These are phyloP conservation scores for Nyleta sp. DNA, from an alignment of 2,888 invertebrate species.

Conservation along the genomic window DNA sequence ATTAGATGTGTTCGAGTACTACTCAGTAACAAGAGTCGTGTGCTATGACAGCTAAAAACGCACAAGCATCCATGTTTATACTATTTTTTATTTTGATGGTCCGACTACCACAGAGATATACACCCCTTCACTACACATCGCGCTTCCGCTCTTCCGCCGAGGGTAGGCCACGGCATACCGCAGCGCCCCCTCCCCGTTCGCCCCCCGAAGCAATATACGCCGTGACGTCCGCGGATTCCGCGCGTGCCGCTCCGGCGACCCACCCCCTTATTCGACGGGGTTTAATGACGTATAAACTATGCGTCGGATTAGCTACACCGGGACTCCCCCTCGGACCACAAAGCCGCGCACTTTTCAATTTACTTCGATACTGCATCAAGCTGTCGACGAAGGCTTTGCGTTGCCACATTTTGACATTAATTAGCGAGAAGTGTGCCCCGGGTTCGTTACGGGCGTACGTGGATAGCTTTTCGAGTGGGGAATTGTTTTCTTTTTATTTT, in stretches of 20 bases:
- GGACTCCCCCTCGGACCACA: conserved; percentile 49
- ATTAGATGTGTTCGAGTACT: too few species aligned
- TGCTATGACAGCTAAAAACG: too few species aligned
- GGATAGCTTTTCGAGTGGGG: neutral
- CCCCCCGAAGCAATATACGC: conserved; percentile 68
- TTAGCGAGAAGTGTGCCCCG: conserved; percentile 35
- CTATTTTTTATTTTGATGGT: too few species aligned
- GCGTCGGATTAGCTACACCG: conserved; percentile 79
- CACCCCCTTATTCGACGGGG: conserved; percentile 65
- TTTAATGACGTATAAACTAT: conserved; percentile 83
- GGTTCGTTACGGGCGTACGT: neutral
- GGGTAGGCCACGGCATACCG: conserved; percentile 67
- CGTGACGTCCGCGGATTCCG: conserved; percentile 81
- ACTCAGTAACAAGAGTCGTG: too few species aligned
- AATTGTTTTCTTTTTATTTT: neutral
- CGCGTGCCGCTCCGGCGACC: conserved; percentile 71
- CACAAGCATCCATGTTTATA: too few species aligned
- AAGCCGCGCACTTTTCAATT: conserved; percentile 61
- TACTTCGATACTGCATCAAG: conserved; percentile 53
- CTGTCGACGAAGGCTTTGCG: conserved; percentile 43
- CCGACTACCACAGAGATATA: too few species aligned
- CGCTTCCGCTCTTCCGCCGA: too few species aligned
- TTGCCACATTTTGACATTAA: conserved; percentile 56
- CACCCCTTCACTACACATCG: too few species aligned
- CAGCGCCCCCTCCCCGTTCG: conserved; percentile 39